Base-by-base conservation (phyloP, 2,797 vertebrate genomes). In the Prionace glauca region DNA sequence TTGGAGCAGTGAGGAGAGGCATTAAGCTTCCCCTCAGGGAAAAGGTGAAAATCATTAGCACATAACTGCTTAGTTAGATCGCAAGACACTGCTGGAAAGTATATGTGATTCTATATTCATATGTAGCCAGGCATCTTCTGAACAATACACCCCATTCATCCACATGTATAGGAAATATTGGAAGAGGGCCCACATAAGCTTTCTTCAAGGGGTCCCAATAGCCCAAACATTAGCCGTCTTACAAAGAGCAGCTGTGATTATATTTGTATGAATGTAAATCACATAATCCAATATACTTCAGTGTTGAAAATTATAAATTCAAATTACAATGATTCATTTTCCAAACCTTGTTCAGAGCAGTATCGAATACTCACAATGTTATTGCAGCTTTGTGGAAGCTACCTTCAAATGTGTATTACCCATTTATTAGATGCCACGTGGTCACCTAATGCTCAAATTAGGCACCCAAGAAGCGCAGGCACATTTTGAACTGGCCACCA, bases 161-260 rank as follows among this genome's bases (percentile, higher is more conserved):
- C 65, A 20, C n/a, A 88, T 45, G n/a, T 29, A 24, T 36, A 94
- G 36, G 67, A 94, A 62, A 94, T 45, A 71, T 45, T 94, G 92
- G 92, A 94, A 45, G 67, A 94, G 26, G 56, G 65, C 92, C 67
- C 67, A 71, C 18, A 71, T 69, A 94, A 72, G 22, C 92, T 94
- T 94, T n/a, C 92, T 87, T 71, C 67, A 12, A 45, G 36, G 67
- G 92, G 92, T 45, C 20, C n/a, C 65, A 71, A 94, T 22, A 71
- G 69, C 36, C 67, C 41, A 24, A 94, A 72, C 16, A 36, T 26
- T 71, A 45, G 36, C 36, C n/a, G 65, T n/a, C n/a, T 41, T 41
- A 94, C 62, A 71, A 94, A 94, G 11, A 41, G 22, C 36, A 71
- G 24, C 67, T 94, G 67, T 94, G 36, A 94, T 69, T n/a, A 45